Evolutionary conservation across 1,140 invertebrate species (phyloP), one percentile per base, ranked within the genome.

Genomic region (Diorhabda elongata): DNA sequence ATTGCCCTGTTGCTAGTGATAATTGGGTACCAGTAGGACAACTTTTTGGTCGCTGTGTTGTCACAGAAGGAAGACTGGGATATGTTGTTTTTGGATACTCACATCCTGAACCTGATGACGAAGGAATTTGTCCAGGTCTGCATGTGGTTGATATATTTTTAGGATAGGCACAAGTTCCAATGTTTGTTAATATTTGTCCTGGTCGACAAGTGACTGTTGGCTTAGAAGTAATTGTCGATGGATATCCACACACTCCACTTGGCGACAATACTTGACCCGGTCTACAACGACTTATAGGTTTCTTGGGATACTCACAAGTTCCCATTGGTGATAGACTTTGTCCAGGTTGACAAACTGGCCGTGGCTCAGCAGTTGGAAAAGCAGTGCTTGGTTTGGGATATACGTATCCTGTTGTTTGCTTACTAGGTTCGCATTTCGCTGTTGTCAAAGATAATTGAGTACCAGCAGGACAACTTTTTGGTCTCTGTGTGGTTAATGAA

Each of bases 381-480:
- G 41, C 0, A 5, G 42, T 61, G 5, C 4, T 7, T 7, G 44
- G 66, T 63, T 68, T 61, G 4, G 59, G 56, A 42, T 59, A 58
- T n/a, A 2, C 57, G 26, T 67, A 60, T 9, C 57, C 56, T 26
- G 56, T 67, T 11, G 58, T 7, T 42, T 52, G 47, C 0, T 52
- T 6, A n/a, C 6, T 52, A 44, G 58, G 58, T 61, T 61, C 59
- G 42, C 68, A 70, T 9, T 52, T 11, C 41, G 43, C 58, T 5
- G 69, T 66, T 5, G 47, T 7, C 41, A 11, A n/a, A 61, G 67
- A 66, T 57, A 58, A 26, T 61, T 42, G 47, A 8, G 63, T 69
- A 3, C 70, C 71, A 66, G 45, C 58, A 8, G 73, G 70, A 67
- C 64, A 72, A 42, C 58, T 57, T 68, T 5, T 64, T 47, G 66